Evolutionary conservation across 2,113 vertebrate genomes (phyloP), one percentile per base, ranked within the genome.

Genomic region (Pluvianellus socialis): DNA sequence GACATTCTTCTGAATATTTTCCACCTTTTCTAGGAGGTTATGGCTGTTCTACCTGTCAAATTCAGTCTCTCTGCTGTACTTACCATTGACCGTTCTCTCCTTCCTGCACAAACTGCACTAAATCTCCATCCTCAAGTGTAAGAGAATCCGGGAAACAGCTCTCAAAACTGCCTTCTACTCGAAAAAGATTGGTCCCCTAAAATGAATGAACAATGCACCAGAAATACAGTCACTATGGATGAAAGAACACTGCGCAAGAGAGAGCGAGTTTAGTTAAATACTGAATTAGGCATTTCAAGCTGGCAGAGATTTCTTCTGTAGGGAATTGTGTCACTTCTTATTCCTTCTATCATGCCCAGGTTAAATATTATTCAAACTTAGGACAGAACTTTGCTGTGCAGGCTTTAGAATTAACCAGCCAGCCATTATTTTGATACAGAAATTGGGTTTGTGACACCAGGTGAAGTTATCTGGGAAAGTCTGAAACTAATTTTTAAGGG

Each of bases 31-130:
- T 38, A 56, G 73, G 33, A 77, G n/a, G 26, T 59, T 52, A 49
- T 3, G 50, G 32, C 75, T 35, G 33, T 40, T 72, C 49, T 42
- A 42, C n/a, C n/a, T 40, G 38, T 27, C 45, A 59, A 42, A 21
- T 75, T 71, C 44, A 32, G 21, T 56, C 40, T 87, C 12, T 85
- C 68, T 88, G 53, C 30, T 62, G 27, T 81, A 98, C 98, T 98
- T 96, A 99, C 99, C 99, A 99, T 71, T 99, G 98, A 77, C 98
- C 98, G 0, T 98, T 98, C 53, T 98, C 98, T 27, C 98, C 98
- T 96, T 99, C 98, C 95, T 99, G 98, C 94, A 99, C 94, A 94
- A 99, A 98, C 94, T 98, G 98, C 68, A 98, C 97, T 84, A 98
- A 89, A 92, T 98, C 98, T 22, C 98, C 98, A 2, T 97, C 88